A percentile compares a stretch with the other conserved stretches of the same genome.
These are phyloP conservation scores for Halichondria panicea DNA, from an alignment of 37 sponge, comb jelly and placozoan genomes.

Conservation along the genomic window DNA sequence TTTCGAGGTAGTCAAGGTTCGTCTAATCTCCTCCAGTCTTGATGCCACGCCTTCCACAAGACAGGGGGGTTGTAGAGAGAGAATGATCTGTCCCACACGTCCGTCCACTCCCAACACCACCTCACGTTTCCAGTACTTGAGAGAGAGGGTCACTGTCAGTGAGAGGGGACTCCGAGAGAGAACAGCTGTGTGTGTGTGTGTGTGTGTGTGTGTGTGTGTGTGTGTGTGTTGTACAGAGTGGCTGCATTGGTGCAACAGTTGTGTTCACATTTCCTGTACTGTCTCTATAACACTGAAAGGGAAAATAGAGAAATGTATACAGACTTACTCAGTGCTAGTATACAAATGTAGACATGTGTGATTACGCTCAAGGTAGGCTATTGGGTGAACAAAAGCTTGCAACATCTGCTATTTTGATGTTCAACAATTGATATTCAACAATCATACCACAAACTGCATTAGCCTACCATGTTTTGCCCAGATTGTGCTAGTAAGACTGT, in stretches of 20 bases:
- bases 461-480: conserved; percentile 48
- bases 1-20: conserved; percentile 2
- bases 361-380: too few relatives aligned
- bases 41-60: conserved; percentile 11
- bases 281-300: too few relatives aligned
- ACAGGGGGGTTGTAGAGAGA: conserved; percentile 33
- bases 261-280: too few relatives aligned
- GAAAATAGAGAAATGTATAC: too few relatives aligned
- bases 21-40: conserved; percentile 53
- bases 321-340: too few relatives aligned
- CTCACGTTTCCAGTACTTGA: conserved; percentile 16
- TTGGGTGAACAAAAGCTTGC: too few relatives aligned
- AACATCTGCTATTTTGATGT: too few relatives aligned
- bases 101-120: conserved; percentile 53
- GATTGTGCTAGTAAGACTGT: conserved; percentile 21
- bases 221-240: background rate
- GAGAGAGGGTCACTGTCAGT: conserved; percentile 15
- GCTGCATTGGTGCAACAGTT: too few relatives aligned
- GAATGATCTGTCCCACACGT: conserved; percentile 51
- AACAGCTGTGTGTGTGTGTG: conserved; percentile 19
- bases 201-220: too few relatives aligned
- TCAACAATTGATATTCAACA: too few relatives aligned
- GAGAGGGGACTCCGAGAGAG: conserved; percentile 16
- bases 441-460: too few relatives aligned
- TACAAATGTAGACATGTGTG: too few relatives aligned